These are phyloP conservation scores for Myrmophylax atrothorax DNA, from an alignment of 2,113 vertebrate genomes.

Conservation along the genomic window DNA sequence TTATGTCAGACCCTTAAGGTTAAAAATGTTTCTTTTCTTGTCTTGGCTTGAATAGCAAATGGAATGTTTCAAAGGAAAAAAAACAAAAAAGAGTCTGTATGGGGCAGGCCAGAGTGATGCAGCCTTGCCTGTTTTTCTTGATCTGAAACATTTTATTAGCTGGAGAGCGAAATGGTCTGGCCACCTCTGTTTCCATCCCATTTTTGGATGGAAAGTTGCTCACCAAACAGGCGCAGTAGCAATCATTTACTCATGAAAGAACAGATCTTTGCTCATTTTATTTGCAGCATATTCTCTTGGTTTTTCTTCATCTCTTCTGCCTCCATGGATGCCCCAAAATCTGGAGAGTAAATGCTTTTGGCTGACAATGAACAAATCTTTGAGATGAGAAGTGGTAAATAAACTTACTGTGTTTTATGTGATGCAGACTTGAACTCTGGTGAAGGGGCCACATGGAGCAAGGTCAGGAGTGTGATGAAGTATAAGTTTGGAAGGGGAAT, in stretches of 20 bases:
- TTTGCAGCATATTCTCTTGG: background rate
- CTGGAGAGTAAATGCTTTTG: background rate
- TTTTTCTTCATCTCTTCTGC: background rate
- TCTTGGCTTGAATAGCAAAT: slow-evolving; percentile 37
- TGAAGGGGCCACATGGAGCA: background rate
- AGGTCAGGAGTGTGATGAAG: slow-evolving; percentile 44
- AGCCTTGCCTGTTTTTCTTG: slow-evolving; percentile 44
- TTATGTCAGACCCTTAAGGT: slow-evolving; percentile 28
- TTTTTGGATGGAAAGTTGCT: slow-evolving; percentile 21
- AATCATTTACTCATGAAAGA: background rate
- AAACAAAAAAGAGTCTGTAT: background rate
- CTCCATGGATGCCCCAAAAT: background rate
- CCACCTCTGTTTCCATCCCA: slow-evolving; percentile 3
- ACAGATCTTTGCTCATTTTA: background rate
- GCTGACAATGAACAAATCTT: background rate
- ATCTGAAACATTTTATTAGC: slow-evolving; percentile 19
- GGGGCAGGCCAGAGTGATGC: background rate
- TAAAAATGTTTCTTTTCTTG: slow-evolving; percentile 46
- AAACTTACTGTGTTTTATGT: background rate
- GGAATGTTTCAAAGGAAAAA: slow-evolving; percentile 18
- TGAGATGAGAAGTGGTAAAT: background rate
- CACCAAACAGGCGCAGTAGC: background rate
- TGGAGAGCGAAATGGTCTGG: background rate
- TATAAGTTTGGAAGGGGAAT: slow-evolving; percentile 44
- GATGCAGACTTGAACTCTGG: slow-evolving; percentile 33